Evolutionary conservation across 2,888 invertebrate species (phyloP).

Genomic region (Thera obeliscata): DNA sequence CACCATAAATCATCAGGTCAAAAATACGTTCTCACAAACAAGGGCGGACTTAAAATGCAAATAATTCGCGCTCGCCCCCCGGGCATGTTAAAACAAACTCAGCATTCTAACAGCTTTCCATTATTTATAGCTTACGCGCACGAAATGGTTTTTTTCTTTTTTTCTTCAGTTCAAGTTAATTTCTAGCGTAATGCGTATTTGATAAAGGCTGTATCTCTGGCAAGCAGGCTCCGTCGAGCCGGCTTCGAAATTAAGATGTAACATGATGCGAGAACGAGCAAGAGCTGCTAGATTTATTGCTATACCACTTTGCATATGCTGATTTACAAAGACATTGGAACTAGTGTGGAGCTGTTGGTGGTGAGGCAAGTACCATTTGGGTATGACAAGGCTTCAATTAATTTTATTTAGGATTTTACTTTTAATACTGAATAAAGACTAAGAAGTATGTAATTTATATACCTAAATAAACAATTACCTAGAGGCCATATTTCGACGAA

Average conservation of each 20-base stretch:
- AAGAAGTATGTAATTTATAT: too few relatives aligned
- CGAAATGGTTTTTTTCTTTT: conserved; percentile 63
- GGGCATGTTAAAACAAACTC: conserved; percentile 80
- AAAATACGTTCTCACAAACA: conserved; percentile 69
- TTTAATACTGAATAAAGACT: too few relatives aligned
- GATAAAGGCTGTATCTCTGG: conserved; percentile 83
- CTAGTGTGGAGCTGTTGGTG: conserved; percentile 56
- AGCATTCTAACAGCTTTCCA: conserved; percentile 77
- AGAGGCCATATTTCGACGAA: too few relatives aligned
- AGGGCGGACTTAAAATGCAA: conserved; percentile 76
- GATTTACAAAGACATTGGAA: conserved; percentile 82
- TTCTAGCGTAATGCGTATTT: conserved; percentile 83
- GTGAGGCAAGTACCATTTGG: conserved; percentile 52
- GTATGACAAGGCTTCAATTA: conserved; percentile 40
- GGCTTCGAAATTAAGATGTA: conserved; percentile 85
- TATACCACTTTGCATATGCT: conserved; percentile 86
- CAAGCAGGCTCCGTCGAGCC: conserved; percentile 81
- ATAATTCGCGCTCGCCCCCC: conserved; percentile 75
- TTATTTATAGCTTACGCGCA: conserved; percentile 78
- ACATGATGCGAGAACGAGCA: conserved; percentile 86
- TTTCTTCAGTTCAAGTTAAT: conserved; percentile 77
- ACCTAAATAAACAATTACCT: too few relatives aligned
- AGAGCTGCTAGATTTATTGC: conserved; percentile 85
- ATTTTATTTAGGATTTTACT: not conserved
- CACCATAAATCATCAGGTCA: conserved; percentile 59